Evolutionary conservation across 2,113 vertebrate genomes (phyloP).

Genomic region (Coreoperca whiteheadi): DNA sequence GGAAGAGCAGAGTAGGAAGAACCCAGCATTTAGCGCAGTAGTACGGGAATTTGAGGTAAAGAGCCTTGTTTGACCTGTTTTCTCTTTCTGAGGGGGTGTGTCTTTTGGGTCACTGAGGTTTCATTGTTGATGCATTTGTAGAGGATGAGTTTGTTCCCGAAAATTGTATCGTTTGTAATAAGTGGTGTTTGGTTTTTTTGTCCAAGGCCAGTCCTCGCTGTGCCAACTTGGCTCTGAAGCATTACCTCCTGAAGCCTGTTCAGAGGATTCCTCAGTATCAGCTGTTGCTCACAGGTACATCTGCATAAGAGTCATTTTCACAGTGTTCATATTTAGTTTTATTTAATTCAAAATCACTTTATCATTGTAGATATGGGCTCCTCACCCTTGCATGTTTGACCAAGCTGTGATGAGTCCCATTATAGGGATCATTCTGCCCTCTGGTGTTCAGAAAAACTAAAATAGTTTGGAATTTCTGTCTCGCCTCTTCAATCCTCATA

Average conservation of each 20-base stretch:
- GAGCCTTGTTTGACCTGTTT: slow-evolving; percentile 64
- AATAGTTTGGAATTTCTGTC: slow-evolving; percentile 2
- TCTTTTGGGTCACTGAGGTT: not conserved
- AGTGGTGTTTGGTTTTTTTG: not conserved
- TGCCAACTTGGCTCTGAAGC: slow-evolving; percentile 93
- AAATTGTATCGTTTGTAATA: not conserved
- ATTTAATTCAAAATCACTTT: not conserved
- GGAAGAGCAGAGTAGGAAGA: slow-evolving; percentile 96
- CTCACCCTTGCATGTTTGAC: not conserved
- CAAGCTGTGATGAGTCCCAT: not conserved
- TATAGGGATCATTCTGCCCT: slow-evolving; percentile 54
- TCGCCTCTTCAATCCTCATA: slow-evolving; percentile 10
- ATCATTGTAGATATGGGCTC: not conserved
- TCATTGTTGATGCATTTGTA: slow-evolving; percentile 9
- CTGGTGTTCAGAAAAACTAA: slow-evolving; percentile 51
- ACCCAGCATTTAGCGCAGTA: slow-evolving; percentile 88
- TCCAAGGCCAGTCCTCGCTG: slow-evolving; percentile 92
- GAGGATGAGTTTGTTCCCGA: not conserved
- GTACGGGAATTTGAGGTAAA: slow-evolving; percentile 95
- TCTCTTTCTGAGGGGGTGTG: not conserved
- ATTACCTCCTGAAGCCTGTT: slow-evolving; percentile 97
- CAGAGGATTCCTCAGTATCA: slow-evolving; percentile 98
- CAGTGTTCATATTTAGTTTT: not conserved
- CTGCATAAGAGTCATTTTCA: not conserved
- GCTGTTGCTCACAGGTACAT: slow-evolving; percentile 93